Base-by-base conservation (phyloP, 2,113 vertebrate species). In the Serilophus lunatus region DNA sequence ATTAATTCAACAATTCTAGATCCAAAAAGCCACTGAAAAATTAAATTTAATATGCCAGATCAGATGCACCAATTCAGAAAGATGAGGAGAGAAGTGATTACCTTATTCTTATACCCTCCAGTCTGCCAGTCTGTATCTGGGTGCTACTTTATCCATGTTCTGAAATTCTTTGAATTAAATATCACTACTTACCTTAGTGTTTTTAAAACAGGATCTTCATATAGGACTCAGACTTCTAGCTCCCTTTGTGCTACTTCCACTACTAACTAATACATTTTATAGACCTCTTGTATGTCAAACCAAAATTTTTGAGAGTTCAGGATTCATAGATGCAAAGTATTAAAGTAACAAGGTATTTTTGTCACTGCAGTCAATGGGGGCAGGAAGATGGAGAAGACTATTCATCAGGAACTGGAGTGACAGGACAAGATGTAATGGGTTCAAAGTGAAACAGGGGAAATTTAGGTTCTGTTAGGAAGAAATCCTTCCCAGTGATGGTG, bases 371-470 rank as follows among this genome's bases (percentile, higher is more conserved):
- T 50, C 35, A 33, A 12, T 14, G 47, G 64, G 42, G 57, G 59
- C 54, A 29, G 20, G 35, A 54, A 69, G 54, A 11, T 47, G 65
- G 51, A 65, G 44, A 45, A 33, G 51, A 24, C 23, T 24, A 12
- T 40, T 22, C 17, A 31, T 15, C 53, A 47, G 47, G 65, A 69
- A 12, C 20, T 76, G 54, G 12, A 35, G 53, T 14, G 38, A 22
- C 51, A 56, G 20, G n/a, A 20, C 2, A 53, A n/a, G 13, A 19
- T 17, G 28, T 5, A 68, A n/a, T 7, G 18, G 13, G 0, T 47
- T 68, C 36, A 12, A 8, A 24, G 0, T 44, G 51, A 24, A 19
- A 74, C 28, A 38, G 26, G 23, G 44, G 6, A 57, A 13, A 13
- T 7, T 0, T 13, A 2, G 44, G 6, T 74, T 53, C 53, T 36